Percentiles rank a stretch among this genome's conserved stretches.
Evolutionary conservation across 2,797 vertebrate species (phyloP).

Genomic region (Gephyroberyx darwinii): DNA sequence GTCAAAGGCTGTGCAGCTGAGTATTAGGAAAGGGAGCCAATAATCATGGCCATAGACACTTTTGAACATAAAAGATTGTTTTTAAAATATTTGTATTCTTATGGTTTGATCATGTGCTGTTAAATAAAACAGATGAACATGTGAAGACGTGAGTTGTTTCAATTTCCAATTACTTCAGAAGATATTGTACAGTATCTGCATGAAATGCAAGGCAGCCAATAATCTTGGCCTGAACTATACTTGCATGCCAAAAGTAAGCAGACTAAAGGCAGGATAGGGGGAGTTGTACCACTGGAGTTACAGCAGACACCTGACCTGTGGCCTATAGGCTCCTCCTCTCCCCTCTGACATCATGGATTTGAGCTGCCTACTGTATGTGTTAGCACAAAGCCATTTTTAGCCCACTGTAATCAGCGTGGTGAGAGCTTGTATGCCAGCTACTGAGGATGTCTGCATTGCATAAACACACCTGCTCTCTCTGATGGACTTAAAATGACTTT

Average conservation of each 20-base stretch:
- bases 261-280: slow-evolving; percentile 8
- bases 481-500: slow-evolving; percentile 66
- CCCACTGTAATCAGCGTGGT: slow-evolving; percentile 74
- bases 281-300: slow-evolving; percentile 19
- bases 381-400: slow-evolving; percentile 83
- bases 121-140: too few relatives aligned
- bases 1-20: too few relatives aligned
- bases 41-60: too few relatives aligned
- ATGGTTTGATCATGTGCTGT: too few relatives aligned
- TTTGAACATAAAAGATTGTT: too few relatives aligned
- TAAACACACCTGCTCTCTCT: slow-evolving; percentile 76
- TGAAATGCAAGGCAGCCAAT: too few relatives aligned
- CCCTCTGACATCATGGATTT: slow-evolving; percentile 79
- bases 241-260: background rate
- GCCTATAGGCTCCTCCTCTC: slow-evolving; percentile 70
- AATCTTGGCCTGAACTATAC: too few relatives aligned
- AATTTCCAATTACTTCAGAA: too few relatives aligned
- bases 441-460: slow-evolving; percentile 67
- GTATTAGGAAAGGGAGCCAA: too few relatives aligned
- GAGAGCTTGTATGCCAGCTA: slow-evolving; percentile 68
- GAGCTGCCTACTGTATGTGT: slow-evolving; percentile 78
- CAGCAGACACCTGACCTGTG: slow-evolving; percentile 73
- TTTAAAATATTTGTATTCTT: too few relatives aligned
- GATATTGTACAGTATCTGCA: too few relatives aligned
- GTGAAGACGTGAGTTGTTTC: too few relatives aligned